Conservation (phyloP, 2,888 invertebrate genomes). For the Chironomus tentans region DNA sequence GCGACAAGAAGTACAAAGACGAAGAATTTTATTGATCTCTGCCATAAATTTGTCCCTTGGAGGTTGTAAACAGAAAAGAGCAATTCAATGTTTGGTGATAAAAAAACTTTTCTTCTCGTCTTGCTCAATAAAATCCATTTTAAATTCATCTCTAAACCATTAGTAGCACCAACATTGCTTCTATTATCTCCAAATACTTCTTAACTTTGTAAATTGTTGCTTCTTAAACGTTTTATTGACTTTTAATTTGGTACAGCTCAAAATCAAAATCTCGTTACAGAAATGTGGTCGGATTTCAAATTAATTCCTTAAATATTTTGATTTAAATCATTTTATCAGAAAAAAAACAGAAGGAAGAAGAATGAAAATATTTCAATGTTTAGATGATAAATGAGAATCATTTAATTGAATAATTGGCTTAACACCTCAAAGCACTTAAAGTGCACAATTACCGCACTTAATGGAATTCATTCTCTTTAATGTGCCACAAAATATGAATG, state of each 20-base stretch:
- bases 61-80: conserved; percentile 18
- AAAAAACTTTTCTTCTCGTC: neutral
- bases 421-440: conserved; percentile 2
- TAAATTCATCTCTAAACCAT: neutral
- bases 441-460: neutral
- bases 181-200: neutral
- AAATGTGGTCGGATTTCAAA: no score
- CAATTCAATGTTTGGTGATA: conserved; percentile 15
- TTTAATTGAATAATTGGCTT: conserved; percentile 19
- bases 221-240: neutral
- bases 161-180: neutral
- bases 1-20: neutral
- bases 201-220: no score
- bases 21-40: conserved; percentile 15
- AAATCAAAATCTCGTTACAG: no score
- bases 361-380: neutral
- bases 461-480: conserved; percentile 1
- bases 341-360: neutral
- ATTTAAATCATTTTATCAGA: neutral
- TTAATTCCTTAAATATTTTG: neutral
- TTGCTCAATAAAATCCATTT: neutral
- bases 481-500: neutral
- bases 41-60: conserved; percentile 19
- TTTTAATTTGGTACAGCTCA: neutral
- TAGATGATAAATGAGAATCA: conserved; percentile 3